Evolutionary conservation across 1,140 invertebrate species (phyloP), one percentile per base, ranked within the genome.

Genomic region (Macrotrachela quadricornifera): DNA sequence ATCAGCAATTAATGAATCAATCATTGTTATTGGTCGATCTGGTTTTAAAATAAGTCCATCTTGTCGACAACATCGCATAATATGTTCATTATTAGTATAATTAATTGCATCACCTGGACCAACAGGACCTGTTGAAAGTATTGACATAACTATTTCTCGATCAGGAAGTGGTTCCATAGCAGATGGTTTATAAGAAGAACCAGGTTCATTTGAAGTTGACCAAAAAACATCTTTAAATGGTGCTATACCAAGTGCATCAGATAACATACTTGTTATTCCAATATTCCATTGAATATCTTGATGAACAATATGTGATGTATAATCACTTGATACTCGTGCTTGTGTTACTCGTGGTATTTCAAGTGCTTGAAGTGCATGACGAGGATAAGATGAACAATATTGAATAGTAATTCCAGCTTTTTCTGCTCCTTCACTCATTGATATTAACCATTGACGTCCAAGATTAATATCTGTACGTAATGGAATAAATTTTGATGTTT

Each of bases 101-200:
- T 55, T 55, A 10, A 63, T 57, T 47, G 56, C 59, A 49, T 65
- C 63, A 37, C 62, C 57, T 9, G 61, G 61, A n/a, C 60, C 63
- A 17, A 65, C 61, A 36, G 63, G 62, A 0, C 62, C 63, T 9
- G 59, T 62, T 38, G 62, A 63, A 30, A 30, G 21, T 4, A 8
- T 30, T 4, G 21, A 2, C 21, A 30, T 30, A 8, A 30, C 8
- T 4, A 30, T 30, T 30, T 30, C 21, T 30, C 21, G 21, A 30
- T 30, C 21, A 30, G 21, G 21, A 2, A 30, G 21, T 30, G 21
- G 21, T 30, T 30, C 21, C 21, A 30, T 30, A 4, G 21, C 3
- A 4, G 21, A 4, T 30, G 21, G 21, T 4, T 30, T 2, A 30
- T 30, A 30, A 8, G 21, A 30, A 30, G 21, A 30, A 4, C 21